Percentiles rank a stretch among this genome's conserved stretches.
Evolutionary conservation across 2,888 invertebrate species (phyloP).

Genomic region (Emmelina monodactyla): DNA sequence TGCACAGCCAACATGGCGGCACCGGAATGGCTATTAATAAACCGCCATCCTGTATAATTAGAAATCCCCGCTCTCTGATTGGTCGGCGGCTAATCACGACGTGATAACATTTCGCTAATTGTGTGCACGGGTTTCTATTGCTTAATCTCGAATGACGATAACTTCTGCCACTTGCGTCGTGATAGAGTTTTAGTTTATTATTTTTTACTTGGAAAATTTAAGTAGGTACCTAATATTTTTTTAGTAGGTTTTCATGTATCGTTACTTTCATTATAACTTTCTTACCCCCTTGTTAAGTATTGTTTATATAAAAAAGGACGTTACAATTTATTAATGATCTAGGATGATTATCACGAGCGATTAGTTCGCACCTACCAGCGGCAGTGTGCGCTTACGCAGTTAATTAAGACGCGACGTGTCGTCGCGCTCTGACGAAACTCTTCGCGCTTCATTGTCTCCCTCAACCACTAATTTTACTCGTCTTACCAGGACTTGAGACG

Average conservation of each 20-base stretch:
- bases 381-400: slow-evolving; percentile 44
- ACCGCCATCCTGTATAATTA: slow-evolving; percentile 63
- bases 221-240: no score
- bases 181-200: no score
- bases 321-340: no score
- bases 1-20: slow-evolving; percentile 62
- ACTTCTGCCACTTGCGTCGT: no score
- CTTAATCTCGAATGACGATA: slow-evolving; percentile 24
- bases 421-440: slow-evolving; percentile 40
- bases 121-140: slow-evolving; percentile 36
- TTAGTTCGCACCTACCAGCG: slow-evolving; percentile 65
- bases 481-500: not conserved
- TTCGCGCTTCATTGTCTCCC: slow-evolving; percentile 41
- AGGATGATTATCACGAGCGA: slow-evolving; percentile 59
- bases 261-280: no score
- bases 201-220: no score
- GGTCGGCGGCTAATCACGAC: slow-evolving; percentile 55
- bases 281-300: no score
- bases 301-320: no score
- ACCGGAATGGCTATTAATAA: slow-evolving; percentile 65
- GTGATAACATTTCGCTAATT: slow-evolving; percentile 61
- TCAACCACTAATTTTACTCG: slow-evolving; percentile 31
- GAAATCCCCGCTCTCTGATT: slow-evolving; percentile 49
- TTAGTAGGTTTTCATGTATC: no score
- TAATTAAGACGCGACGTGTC: slow-evolving; percentile 62